Conservation (phyloP, 2,797 vertebrate genomes). For the Manis javanica region DNA sequence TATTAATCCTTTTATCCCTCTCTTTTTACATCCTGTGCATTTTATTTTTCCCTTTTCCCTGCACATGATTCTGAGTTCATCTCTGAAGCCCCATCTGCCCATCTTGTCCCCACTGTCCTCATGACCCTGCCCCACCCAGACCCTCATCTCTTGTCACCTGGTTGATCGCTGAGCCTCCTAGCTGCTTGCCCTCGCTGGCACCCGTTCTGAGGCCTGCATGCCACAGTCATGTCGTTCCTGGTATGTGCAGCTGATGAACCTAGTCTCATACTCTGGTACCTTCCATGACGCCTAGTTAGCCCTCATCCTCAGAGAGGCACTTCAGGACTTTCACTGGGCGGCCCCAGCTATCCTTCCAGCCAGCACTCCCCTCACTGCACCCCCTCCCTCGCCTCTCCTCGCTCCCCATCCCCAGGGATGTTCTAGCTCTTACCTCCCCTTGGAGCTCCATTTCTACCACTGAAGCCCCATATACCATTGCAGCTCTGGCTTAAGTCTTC, state of each 20-base stretch:
- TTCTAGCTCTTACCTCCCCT: not conserved
- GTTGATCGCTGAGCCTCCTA: not conserved
- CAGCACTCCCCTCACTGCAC: rapidly evolving
- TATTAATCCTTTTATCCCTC: not conserved
- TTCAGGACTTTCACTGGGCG: not conserved
- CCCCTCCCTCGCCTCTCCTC: rapidly evolving
- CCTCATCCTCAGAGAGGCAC: too few species aligned
- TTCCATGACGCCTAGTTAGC: not conserved
- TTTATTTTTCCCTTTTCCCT: not conserved
- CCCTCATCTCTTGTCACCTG: not conserved
- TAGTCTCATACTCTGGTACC: not conserved
- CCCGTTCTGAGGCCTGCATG: rapidly evolving
- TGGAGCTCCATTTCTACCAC: not conserved
- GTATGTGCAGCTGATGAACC: not conserved
- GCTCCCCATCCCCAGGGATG: rapidly evolving
- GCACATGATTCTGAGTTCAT: rapidly evolving
- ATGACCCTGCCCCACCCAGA: not conserved
- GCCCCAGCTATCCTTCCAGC: not conserved
- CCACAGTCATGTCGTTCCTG: not conserved
- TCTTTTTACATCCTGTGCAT: not conserved
- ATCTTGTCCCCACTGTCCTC: too few species aligned
- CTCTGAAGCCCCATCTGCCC: not conserved
- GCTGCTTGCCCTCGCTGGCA: not conserved
- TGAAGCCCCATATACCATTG: not conserved
- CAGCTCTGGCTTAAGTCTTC: constrained; percentile 14